Evolutionary conservation across 2,113 vertebrate genomes (phyloP).

Genomic region (Gallinago paraguaiae): DNA sequence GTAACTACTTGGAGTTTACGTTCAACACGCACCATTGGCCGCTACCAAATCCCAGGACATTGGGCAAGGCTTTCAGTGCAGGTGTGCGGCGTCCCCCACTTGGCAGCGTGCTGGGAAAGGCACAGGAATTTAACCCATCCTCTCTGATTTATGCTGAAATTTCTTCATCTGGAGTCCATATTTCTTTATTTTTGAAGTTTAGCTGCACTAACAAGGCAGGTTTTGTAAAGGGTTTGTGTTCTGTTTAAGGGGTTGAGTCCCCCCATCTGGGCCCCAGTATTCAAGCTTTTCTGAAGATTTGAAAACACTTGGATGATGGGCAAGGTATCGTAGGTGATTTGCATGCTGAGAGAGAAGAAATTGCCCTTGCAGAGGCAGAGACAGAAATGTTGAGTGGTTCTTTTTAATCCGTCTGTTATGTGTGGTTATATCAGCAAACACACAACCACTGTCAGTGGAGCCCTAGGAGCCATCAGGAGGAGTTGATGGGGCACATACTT

Average conservation of each 20-base stretch:
- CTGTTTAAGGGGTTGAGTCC: background rate
- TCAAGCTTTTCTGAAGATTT: background rate
- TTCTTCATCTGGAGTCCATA: background rate
- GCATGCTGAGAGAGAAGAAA: background rate
- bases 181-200: background rate
- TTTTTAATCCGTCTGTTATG: background rate
- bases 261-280: background rate
- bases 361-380: background rate
- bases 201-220: background rate
- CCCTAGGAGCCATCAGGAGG: background rate
- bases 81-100: fast-evolving
- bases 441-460: background rate
- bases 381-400: background rate
- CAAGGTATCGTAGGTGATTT: fast-evolving
- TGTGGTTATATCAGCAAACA: background rate
- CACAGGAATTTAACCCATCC: background rate
- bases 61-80: background rate
- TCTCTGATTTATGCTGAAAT: background rate
- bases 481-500: background rate
- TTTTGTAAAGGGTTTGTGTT: background rate
- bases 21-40: background rate
- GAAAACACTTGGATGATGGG: background rate
- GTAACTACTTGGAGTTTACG: background rate
- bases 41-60: background rate
- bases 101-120: background rate